Conservation (phyloP, 1,140 invertebrate species). For the Elymnias hypermnestra region DNA sequence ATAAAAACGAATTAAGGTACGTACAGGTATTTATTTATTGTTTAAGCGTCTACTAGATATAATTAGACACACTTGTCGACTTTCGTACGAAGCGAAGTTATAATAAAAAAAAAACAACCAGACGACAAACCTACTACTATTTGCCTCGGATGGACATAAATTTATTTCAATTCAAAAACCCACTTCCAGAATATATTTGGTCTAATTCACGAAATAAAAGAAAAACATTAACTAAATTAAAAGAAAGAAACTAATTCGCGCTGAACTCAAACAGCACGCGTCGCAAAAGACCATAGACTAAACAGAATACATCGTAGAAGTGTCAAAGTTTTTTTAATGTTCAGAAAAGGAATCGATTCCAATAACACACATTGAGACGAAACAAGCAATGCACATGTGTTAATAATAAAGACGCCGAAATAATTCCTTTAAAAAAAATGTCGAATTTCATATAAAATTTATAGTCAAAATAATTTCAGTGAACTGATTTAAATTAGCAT, state of each 20-base stretch:
- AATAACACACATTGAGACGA: too few relatives aligned
- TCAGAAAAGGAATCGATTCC: too few relatives aligned
- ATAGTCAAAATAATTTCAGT: background rate
- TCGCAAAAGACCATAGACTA: constrained; percentile 10
- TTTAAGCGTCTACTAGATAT: constrained; percentile 69
- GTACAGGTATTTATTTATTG: constrained; percentile 72
- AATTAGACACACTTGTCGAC: constrained; percentile 62
- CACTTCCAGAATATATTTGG: constrained; percentile 58
- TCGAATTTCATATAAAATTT: too few relatives aligned
- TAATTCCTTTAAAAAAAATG: too few relatives aligned
- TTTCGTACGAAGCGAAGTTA: constrained; percentile 53
- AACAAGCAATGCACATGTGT: too few relatives aligned
- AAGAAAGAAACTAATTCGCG: constrained; percentile 6
- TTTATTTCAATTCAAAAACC: constrained; percentile 53
- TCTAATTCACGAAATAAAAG: constrained; percentile 45
- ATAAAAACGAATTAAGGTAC: constrained; percentile 53
- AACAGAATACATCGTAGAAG: too few relatives aligned
- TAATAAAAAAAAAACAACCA: constrained; percentile 46
- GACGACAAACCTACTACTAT: constrained; percentile 44
- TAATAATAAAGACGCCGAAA: too few relatives aligned
- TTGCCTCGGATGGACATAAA: constrained; percentile 42
- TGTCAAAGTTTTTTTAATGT: background rate
- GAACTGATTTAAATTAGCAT: background rate
- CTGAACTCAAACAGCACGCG: background rate
- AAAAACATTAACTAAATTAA: constrained; percentile 14